Evolutionary conservation across 2,888 invertebrate genomes (phyloP).

Genomic region (Unio delphinus): DNA sequence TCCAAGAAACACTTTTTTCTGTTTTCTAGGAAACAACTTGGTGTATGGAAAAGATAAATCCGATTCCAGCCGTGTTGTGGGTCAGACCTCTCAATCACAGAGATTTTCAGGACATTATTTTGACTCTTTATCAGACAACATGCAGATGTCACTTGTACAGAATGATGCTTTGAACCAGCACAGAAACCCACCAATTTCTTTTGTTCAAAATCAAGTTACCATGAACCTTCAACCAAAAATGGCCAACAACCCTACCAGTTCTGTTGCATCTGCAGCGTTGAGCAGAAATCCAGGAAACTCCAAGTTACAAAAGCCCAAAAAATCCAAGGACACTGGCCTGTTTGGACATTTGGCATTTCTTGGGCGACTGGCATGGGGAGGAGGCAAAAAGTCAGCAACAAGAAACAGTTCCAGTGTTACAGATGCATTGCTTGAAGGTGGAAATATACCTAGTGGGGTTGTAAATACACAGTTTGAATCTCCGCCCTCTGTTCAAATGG

Average conservation of each 20-base stretch:
- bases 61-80: slow-evolving; percentile 31
- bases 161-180: slow-evolving; percentile 71
- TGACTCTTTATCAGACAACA: slow-evolving; percentile 63
- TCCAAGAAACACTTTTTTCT: neutral
- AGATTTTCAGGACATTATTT: slow-evolving; percentile 17
- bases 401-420: no score
- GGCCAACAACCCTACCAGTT: slow-evolving; percentile 68
- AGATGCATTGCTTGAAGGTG: no score
- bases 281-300: slow-evolving; percentile 17
- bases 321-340: slow-evolving; percentile 51
- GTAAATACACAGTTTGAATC: no score
- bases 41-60: slow-evolving; percentile 39
- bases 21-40: slow-evolving; percentile 41
- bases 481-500: no score
- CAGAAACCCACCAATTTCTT: slow-evolving; percentile 76
- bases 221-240: slow-evolving; percentile 68
- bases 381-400: neutral
- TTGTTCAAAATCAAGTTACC: slow-evolving; percentile 83
- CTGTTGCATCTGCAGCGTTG: slow-evolving; percentile 11
- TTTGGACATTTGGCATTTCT: slow-evolving; percentile 31
- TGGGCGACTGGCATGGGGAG: slow-evolving; percentile 32
- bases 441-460: no score
- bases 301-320: slow-evolving; percentile 44
- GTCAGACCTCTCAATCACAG: slow-evolving; percentile 11
- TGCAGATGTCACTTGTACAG: slow-evolving; percentile 71